Conservation (phyloP, 1,140 invertebrate genomes). For the Lepidurus packardi region DNA sequence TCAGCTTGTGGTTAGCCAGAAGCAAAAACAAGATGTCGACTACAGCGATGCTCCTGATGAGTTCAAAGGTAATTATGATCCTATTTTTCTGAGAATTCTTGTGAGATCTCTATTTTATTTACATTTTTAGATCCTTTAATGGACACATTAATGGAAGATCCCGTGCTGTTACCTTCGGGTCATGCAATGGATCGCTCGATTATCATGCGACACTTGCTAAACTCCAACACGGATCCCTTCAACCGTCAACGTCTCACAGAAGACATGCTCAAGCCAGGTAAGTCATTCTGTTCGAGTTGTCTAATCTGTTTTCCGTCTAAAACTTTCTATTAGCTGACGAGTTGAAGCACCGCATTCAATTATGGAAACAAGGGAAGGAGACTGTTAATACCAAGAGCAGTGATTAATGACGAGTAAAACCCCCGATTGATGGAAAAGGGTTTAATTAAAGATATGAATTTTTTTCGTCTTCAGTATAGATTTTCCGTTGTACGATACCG, state of each 20-base stretch:
- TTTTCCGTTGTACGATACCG: background rate
- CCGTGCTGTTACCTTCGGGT: conserved; percentile 86
- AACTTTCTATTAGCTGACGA: conserved; percentile 49
- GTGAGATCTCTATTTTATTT: conserved; percentile 33
- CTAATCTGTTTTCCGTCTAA: conserved; percentile 47
- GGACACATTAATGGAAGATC: conserved; percentile 96
- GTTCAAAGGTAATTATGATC: conserved; percentile 61
- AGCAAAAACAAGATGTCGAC: conserved; percentile 81
- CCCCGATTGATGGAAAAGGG: background rate
- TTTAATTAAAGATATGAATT: background rate
- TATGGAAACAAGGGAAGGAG: conserved; percentile 69
- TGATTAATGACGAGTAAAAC: background rate
- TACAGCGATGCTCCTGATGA: conserved; percentile 94
- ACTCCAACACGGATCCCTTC: conserved; percentile 95
- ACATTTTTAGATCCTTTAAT: conserved; percentile 76
- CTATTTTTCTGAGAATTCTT: conserved; percentile 25
- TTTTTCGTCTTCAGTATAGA: background rate
- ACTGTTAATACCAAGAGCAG: conserved; percentile 36
- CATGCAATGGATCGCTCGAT: conserved; percentile 92
- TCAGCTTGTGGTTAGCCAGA: conserved; percentile 69
- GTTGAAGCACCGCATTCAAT: conserved; percentile 67
- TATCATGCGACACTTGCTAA: conserved; percentile 88
- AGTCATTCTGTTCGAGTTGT: background rate
- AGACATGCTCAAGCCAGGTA: conserved; percentile 68
- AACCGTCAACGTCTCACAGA: conserved; percentile 87